phyloP scores from a whole-genome alignment of 1,140 invertebrate species.

The Andricus grossulariae region DNA sequence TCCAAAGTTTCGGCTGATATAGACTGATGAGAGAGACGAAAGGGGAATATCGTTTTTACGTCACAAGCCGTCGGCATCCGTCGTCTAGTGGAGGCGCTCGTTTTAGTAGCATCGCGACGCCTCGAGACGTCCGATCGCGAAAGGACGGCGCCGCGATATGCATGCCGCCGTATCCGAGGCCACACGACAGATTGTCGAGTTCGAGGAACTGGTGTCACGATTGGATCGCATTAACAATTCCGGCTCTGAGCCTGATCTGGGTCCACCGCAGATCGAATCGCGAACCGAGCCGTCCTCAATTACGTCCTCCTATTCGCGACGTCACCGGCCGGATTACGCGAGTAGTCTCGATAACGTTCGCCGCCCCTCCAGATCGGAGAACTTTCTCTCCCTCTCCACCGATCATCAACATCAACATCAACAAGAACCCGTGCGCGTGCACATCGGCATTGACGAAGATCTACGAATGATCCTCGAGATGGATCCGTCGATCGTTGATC shows the following conservation, averaged over 20 bases:
- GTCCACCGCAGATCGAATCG: conserved; percentile 17
- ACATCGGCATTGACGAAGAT: conserved; percentile 79
- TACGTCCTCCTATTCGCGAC: conserved; percentile 33
- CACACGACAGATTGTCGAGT: conserved; percentile 69
- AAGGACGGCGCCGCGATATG: conserved; percentile 46
- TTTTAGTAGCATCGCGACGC: conserved; percentile 70
- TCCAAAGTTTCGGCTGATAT: neutral
- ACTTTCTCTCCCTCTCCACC: conserved; percentile 39
- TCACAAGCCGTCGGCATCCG: conserved; percentile 34
- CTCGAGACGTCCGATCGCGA: conserved; percentile 49
- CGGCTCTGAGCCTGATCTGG: conserved; percentile 23
- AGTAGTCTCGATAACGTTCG: conserved; percentile 49
- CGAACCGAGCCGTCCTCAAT: conserved; percentile 16
- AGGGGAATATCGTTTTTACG: conserved; percentile 47
- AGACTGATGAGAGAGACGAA: conserved; percentile 21
- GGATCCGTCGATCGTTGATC: conserved; percentile 80
- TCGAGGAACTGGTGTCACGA: conserved; percentile 69
- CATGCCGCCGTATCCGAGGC: conserved; percentile 57
- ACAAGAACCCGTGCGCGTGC: conserved; percentile 71
- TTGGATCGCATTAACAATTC: conserved; percentile 70
- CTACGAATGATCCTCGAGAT: conserved; percentile 80
- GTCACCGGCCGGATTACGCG: conserved; percentile 39
- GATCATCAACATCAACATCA: conserved; percentile 39
- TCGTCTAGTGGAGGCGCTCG: conserved; percentile 48
- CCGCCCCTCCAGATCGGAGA: conserved; percentile 47